Evolutionary conservation across 2,888 invertebrate genomes (phyloP).

Genomic region (Hoplodrina ambigua): DNA sequence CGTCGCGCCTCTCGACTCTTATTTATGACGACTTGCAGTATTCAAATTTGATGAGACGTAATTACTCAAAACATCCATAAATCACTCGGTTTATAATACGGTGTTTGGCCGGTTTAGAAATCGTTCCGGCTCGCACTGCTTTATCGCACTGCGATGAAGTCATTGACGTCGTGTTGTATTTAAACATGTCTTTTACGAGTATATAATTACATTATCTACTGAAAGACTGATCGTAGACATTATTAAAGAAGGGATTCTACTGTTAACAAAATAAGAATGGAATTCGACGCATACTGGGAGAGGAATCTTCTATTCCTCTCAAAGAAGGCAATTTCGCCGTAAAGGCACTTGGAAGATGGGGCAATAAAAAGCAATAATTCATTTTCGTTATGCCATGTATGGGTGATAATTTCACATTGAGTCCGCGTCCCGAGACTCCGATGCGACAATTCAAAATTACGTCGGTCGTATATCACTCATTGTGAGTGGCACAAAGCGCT

Average conservation of each 20-base stretch:
- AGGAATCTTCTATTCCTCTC: slow-evolving; percentile 54
- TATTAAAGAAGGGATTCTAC: slow-evolving; percentile 64
- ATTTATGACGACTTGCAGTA: slow-evolving; percentile 88
- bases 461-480: slow-evolving; percentile 90
- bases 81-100: slow-evolving; percentile 86
- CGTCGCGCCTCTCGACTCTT: slow-evolving; percentile 78
- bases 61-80: slow-evolving; percentile 89
- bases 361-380: slow-evolving; percentile 88
- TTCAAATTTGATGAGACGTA: slow-evolving; percentile 90
- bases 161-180: slow-evolving; percentile 78
- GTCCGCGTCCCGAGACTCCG: slow-evolving; percentile 76
- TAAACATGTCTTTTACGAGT: slow-evolving; percentile 80
- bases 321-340: slow-evolving; percentile 74
- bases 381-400: slow-evolving; percentile 89
- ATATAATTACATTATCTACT: slow-evolving; percentile 79
- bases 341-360: slow-evolving; percentile 74
- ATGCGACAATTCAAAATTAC: slow-evolving; percentile 88
- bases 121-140: slow-evolving; percentile 72
- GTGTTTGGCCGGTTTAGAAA: slow-evolving; percentile 82
- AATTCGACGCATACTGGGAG: slow-evolving; percentile 66
- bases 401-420: slow-evolving; percentile 89
- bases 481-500: slow-evolving; percentile 87
- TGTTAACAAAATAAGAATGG: slow-evolving; percentile 69
- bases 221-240: slow-evolving; percentile 70
- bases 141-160: slow-evolving; percentile 80